Conservation (phyloP, 2,888 invertebrate genomes). For the Theodoxus fluviatilis region DNA sequence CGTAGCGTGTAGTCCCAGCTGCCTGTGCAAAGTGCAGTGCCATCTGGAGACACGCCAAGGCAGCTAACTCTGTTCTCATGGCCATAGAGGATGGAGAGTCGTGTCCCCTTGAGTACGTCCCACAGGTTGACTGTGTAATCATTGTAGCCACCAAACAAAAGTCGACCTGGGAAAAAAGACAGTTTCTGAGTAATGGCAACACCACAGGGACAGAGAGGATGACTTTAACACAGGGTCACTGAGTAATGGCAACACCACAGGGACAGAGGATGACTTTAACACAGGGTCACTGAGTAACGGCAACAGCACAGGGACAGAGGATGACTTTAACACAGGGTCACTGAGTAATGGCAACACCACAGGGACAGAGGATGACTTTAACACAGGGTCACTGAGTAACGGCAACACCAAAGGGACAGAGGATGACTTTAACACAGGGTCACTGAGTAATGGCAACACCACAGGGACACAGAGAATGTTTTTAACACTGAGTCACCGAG, state of each 20-base stretch:
- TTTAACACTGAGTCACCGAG: too few species aligned
- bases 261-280: background rate
- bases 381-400: background rate
- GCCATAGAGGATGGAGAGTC: constrained; percentile 89
- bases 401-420: background rate
- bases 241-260: background rate
- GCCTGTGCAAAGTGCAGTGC: constrained; percentile 94
- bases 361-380: background rate
- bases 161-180: constrained; percentile 73
- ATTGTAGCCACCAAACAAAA: constrained; percentile 97
- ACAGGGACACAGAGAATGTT: too few species aligned
- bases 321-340: background rate
- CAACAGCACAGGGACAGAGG: background rate
- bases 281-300: background rate
- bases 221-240: background rate
- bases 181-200: background rate
- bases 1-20: constrained; percentile 94
- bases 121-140: constrained; percentile 98
- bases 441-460: too few species aligned
- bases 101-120: constrained; percentile 93
- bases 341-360: background rate
- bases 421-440: too few species aligned
- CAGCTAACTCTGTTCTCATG: constrained; percentile 91
- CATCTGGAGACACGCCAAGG: constrained; percentile 90
- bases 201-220: background rate